phyloP scores from a whole-genome alignment of 2,888 invertebrate genomes.

The Himalopsyche japonica region DNA sequence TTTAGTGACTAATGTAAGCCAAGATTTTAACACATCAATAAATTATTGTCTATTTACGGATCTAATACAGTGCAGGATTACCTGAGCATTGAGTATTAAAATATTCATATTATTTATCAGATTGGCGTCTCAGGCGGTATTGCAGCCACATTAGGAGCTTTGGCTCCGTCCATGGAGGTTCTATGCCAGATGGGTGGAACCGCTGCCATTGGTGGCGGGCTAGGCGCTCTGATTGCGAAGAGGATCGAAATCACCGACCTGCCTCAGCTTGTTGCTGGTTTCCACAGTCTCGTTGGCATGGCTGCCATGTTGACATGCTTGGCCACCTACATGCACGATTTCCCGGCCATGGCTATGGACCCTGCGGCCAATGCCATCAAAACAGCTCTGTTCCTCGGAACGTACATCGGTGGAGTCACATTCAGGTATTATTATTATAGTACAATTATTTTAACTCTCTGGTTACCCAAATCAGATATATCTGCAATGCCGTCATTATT shows the following conservation, averaged over 20 bases:
- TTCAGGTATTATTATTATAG: slow-evolving; percentile 76
- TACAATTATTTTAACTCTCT: too few relatives aligned
- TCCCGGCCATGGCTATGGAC: slow-evolving; percentile 79
- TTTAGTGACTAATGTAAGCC: too few relatives aligned
- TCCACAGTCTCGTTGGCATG: slow-evolving; percentile 84
- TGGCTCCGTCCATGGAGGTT: slow-evolving; percentile 74
- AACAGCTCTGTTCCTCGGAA: slow-evolving; percentile 83
- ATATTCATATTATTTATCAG: slow-evolving; percentile 47
- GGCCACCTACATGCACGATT: slow-evolving; percentile 83
- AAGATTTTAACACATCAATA: too few relatives aligned
- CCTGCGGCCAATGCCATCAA: slow-evolving; percentile 80
- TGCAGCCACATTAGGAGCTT: slow-evolving; percentile 78
- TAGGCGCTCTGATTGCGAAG: slow-evolving; percentile 79
- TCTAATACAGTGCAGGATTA: too few relatives aligned
- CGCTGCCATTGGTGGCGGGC: slow-evolving; percentile 71
- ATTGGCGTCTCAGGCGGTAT: slow-evolving; percentile 85
- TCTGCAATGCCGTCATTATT: too few relatives aligned
- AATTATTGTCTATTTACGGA: too few relatives aligned
- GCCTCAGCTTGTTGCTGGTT: slow-evolving; percentile 88
- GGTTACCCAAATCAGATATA: too few relatives aligned
- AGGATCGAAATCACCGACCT: slow-evolving; percentile 83
- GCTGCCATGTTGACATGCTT: slow-evolving; percentile 87
- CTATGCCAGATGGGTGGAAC: slow-evolving; percentile 80
- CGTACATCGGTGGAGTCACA: slow-evolving; percentile 88
- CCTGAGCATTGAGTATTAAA: too few relatives aligned